These are phyloP conservation scores for Temnopleurus reevesii DNA, from an alignment of 53 echinoderm and acorn worm genomes.

Conservation along the genomic window DNA sequence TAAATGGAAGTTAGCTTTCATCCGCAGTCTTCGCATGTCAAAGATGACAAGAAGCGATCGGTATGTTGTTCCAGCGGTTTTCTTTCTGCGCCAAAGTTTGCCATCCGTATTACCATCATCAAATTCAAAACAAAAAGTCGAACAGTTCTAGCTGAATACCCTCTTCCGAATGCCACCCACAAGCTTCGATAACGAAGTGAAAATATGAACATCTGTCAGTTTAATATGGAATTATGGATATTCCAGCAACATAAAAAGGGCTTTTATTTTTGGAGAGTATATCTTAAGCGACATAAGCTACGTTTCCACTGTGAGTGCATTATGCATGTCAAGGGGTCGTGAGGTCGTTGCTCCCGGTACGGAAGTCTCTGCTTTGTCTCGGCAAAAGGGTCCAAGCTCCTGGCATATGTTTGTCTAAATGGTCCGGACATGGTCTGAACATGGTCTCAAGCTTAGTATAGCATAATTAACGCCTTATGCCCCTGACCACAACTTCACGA, in stretches of 20 bases:
- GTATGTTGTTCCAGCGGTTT: conserved; percentile 23
- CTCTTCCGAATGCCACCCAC: background rate
- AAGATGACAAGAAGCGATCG: background rate
- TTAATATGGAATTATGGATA: conserved; percentile 4
- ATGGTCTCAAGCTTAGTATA: background rate
- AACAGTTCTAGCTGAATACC: background rate
- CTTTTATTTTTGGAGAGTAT: background rate
- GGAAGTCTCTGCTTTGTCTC: conserved; percentile 7
- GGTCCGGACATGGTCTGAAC: background rate
- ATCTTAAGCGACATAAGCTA: background rate
- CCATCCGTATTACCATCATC: background rate
- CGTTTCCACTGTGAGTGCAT: too few species aligned
- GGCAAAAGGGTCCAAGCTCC: background rate
- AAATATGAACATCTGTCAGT: conserved; percentile 43
- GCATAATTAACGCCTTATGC: background rate
- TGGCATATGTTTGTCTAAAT: background rate
- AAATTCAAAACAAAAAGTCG: background rate
- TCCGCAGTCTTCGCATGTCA: conserved; percentile 1
- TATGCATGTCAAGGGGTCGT: background rate
- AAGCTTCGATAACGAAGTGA: conserved; percentile 25
- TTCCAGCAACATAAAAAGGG: background rate
- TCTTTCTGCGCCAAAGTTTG: background rate
- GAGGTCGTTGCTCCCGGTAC: conserved; percentile 7
- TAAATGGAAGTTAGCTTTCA: too few species aligned
- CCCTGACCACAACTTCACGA: background rate